Base-by-base conservation (phyloP, 2,113 vertebrate species). In the Coturnix japonica region DNA sequence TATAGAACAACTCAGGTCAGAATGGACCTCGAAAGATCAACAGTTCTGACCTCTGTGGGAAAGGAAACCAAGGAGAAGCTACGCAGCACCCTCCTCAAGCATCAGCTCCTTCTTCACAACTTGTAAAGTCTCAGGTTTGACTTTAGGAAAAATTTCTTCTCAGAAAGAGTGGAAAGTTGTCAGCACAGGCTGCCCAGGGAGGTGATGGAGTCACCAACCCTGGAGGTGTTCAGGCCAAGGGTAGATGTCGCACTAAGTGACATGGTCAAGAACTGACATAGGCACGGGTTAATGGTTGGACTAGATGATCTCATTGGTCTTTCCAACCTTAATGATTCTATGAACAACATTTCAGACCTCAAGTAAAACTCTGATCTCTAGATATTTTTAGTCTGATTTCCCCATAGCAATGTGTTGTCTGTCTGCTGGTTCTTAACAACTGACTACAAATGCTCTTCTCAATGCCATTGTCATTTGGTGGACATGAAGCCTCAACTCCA, bases 391-490 rank as follows among this genome's bases (percentile, higher is more conserved):
- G 13, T 31, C 33, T 28, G 19, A 35, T 35, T 73, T 41, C 51
- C 79, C 72, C n/a, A 13, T 0, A 51, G 25, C 9, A 80, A 59
- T 0, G 0, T 6, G 30, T 67, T 9, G 25, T 43, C 56, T 46
- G 35, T 33, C 41, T 53, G 37, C 30, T 26, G 43, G 65, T 15
- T 84, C 51, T 43, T 51, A 60, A 14, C 2, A 2, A 8, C 39
- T 39, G n/a, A 63, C 30, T 74, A 30, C 31, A 46, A 72, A 74
- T 21, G 6, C 51, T 63, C 23, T 74, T 43, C 31, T 41, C 56
- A 54, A 2, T 6, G 20, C 33, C 46, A 80, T 2, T 15, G 15
- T 20, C 76, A 79, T 16, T 19, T 18, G 4, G 72, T 0, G 37
- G 60, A 64, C 47, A 31, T 6, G 30, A 84, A 81, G 28, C 7